These are phyloP conservation scores for Myathropa florea DNA, from an alignment of 2,888 invertebrate genomes.

Conservation along the genomic window DNA sequence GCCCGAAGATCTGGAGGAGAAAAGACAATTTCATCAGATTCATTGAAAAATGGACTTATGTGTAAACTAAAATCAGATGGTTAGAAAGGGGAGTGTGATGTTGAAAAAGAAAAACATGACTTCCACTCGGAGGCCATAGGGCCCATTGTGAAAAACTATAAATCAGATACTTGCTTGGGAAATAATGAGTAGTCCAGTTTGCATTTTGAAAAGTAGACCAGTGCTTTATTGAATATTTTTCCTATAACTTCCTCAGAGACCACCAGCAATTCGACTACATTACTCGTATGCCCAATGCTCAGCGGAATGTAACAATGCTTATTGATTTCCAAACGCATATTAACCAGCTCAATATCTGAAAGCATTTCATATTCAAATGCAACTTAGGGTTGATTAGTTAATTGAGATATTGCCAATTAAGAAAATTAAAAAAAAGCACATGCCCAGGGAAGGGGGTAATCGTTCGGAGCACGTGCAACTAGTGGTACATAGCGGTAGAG, in stretches of 20 bases:
- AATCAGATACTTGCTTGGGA: slow-evolving; percentile 36
- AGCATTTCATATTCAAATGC: slow-evolving; percentile 52
- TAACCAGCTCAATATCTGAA: slow-evolving; percentile 33
- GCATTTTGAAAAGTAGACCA: slow-evolving; percentile 19
- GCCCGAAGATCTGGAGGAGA: slow-evolving; percentile 75
- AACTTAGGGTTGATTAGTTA: slow-evolving; percentile 52
- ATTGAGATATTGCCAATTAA: slow-evolving; percentile 54
- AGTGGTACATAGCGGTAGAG: neutral
- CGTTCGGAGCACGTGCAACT: slow-evolving; percentile 35
- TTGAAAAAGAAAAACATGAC: no score
- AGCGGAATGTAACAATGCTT: neutral
- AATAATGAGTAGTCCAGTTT: slow-evolving; percentile 20
- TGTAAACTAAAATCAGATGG: no score
- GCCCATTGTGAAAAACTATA: no score
- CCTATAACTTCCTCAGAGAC: neutral
- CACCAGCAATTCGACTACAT: neutral
- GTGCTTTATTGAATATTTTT: no score
- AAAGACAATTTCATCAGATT: neutral
- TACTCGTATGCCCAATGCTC: neutral
- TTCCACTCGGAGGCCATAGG: no score
- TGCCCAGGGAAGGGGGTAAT: neutral
- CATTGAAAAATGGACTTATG: no score
- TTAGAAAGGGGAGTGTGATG: no score
- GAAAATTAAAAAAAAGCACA: slow-evolving; percentile 56
- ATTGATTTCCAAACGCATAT: slow-evolving; percentile 34